Evolutionary conservation across 2,888 invertebrate genomes (phyloP).

Genomic region (Spilosoma lubricipeda): DNA sequence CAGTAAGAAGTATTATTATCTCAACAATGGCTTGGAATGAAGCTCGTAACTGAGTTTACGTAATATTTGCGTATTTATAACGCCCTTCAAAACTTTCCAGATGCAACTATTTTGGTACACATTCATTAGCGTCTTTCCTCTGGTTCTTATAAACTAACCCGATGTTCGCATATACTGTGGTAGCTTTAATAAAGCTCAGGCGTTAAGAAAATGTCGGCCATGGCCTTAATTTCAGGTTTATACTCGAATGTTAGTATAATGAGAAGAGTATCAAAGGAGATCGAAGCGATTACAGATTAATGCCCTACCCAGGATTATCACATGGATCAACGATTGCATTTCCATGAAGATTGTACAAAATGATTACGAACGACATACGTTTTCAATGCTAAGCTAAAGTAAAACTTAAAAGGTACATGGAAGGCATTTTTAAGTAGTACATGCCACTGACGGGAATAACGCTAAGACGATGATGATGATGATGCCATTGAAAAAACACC

Average conservation of each 20-base stretch:
- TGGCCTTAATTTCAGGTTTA: conserved; percentile 16
- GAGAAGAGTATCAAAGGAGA: not conserved
- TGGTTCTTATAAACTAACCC: conserved; percentile 35
- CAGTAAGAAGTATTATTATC: not conserved
- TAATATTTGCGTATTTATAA: conserved; percentile 26
- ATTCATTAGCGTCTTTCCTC: conserved; percentile 33
- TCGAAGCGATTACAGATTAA: not conserved
- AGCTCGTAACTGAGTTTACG: conserved; percentile 9
- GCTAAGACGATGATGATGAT: no score
- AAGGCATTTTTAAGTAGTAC: not conserved
- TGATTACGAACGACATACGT: no score
- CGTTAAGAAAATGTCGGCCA: conserved; percentile 27
- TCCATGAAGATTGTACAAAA: not conserved
- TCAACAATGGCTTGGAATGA: conserved; percentile 5
- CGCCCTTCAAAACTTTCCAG: conserved; percentile 43
- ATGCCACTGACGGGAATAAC: no score
- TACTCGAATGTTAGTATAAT: not conserved
- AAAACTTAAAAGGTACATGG: not conserved
- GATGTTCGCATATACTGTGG: conserved; percentile 30
- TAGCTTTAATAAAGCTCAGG: conserved; percentile 27
- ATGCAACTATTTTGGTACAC: conserved; percentile 36
- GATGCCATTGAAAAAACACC: not conserved
- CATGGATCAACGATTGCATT: not conserved
- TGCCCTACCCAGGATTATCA: not conserved
- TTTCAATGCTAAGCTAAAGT: not conserved